Evolutionary conservation across 2,888 invertebrate genomes (phyloP), one percentile per base, ranked within the genome.

Genomic region (Isotomurus palustris): DNA sequence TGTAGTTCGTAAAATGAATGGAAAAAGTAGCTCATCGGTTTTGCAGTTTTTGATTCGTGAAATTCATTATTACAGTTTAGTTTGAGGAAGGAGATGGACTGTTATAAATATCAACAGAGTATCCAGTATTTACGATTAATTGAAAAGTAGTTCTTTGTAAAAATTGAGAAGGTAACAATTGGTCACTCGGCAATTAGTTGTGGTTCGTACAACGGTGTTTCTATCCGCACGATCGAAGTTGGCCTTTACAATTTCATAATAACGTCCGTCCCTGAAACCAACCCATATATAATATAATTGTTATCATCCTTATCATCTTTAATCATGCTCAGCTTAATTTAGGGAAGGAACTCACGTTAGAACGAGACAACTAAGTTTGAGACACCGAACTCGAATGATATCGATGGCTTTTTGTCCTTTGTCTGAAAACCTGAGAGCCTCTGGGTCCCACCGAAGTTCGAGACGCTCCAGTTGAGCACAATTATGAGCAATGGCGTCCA

Each of bases 361-460:
- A 17, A 93, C 92, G 65, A 99, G 83, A 72, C 95, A 94, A 69
- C 87, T 86, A 49, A 99, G 79, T 74, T 93, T 90, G 1, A 94
- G 81, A 73, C 97, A 97, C 73, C 92, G 92, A 41, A 99, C 91
- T 44, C 99, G 85, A 62, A 99, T 80, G 47, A 95, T 88, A 76
- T 99, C 99, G 69, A 99, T 96, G 41, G 97, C 97, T 76, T 99
- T 99, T 77, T 96, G 96, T 74, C 96, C 96, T 78, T 99, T 99
- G 77, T 99, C 99, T 36, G 96, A 97, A 78, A 96, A 99, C 52
- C 99, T 83, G 35, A 99, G 81, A 73, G 97, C 97, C 72, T 96
- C 96, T 0, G 97, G 96, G 77, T 99, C 99, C 99, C 99, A 99
- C 71, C 91, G 85, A 25, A 99, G 79, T 75, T 99, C 99, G 54